These are phyloP conservation scores for Andrena marginata DNA, from an alignment of 2,888 invertebrate genomes.

Conservation along the genomic window DNA sequence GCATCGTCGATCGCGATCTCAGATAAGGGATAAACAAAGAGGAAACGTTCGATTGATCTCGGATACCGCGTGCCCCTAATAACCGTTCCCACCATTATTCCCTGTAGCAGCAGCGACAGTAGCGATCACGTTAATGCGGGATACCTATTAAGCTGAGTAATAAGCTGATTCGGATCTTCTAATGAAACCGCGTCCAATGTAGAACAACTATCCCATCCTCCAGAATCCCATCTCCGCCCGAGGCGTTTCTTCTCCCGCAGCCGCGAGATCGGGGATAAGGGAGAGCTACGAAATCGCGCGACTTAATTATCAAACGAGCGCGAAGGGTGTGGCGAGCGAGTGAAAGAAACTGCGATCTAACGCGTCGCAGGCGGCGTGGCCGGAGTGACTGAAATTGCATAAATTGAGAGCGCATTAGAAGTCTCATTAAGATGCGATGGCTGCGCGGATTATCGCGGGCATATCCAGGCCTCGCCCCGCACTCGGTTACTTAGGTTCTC, in stretches of 20 bases:
- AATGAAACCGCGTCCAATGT: not conserved
- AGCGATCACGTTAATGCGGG: not conserved
- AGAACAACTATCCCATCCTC: no score
- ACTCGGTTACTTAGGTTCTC: constrained; percentile 74
- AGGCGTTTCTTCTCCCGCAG: not conserved
- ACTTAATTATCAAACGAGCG: constrained; percentile 30
- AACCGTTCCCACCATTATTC: constrained; percentile 15
- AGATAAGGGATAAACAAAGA: constrained; percentile 50
- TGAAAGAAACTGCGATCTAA: constrained; percentile 7
- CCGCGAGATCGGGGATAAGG: constrained; percentile 8
- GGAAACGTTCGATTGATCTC: constrained; percentile 49
- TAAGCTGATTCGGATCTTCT: not conserved
- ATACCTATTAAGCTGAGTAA: not conserved
- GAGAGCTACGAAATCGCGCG: constrained; percentile 11
- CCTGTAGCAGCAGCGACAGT: not conserved
- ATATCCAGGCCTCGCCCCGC: constrained; percentile 66
- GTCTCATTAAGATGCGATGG: constrained; percentile 49
- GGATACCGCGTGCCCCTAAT: constrained; percentile 7
- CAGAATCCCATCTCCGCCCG: no score
- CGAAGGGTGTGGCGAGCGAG: not conserved
- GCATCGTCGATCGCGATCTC: constrained; percentile 51
- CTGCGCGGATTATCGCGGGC: constrained; percentile 25
- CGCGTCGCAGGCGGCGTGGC: not conserved
- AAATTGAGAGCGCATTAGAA: constrained; percentile 41
- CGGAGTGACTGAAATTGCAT: constrained; percentile 30